Percentiles rank a stretch among this genome's conserved stretches.
These are phyloP conservation scores for Cephus pulcher DNA, from an alignment of 2,888 invertebrate genomes.

Conservation along the genomic window DNA sequence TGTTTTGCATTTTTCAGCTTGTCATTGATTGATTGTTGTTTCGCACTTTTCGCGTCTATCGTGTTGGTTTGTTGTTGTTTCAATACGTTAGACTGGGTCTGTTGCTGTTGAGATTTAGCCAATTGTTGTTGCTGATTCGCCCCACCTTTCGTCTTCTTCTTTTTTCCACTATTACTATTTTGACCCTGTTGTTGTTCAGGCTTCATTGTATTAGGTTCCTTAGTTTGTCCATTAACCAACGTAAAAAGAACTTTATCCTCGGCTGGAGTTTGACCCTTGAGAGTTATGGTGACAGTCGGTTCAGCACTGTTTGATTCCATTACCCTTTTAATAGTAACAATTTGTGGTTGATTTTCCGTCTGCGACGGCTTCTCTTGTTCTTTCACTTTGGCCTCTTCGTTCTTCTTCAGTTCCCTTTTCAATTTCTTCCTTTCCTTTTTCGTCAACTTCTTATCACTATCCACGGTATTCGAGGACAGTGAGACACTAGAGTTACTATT, in stretches of 20 bases:
- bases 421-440: slow-evolving; percentile 61
- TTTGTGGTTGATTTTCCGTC: slow-evolving; percentile 54
- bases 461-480: background rate
- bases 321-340: slow-evolving; percentile 79
- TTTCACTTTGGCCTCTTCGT: slow-evolving; percentile 58
- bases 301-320: slow-evolving; percentile 75
- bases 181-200: slow-evolving; percentile 47
- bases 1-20: slow-evolving; percentile 47
- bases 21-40: slow-evolving; percentile 45
- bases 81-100: slow-evolving; percentile 27
- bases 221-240: slow-evolving; percentile 72
- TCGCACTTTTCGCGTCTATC: slow-evolving; percentile 41
- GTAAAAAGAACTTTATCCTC: slow-evolving; percentile 81
- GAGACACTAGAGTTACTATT: slow-evolving; percentile 13
- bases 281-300: slow-evolving; percentile 81
- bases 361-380: slow-evolving; percentile 39
- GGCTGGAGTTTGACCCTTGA: slow-evolving; percentile 79
- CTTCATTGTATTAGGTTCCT: slow-evolving; percentile 46
- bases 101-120: slow-evolving; percentile 17
- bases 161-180: slow-evolving; percentile 49
- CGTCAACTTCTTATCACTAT: slow-evolving; percentile 54
- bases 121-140: slow-evolving; percentile 33
- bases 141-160: slow-evolving; percentile 48
- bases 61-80: slow-evolving; percentile 47
- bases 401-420: slow-evolving; percentile 59